Conservation (phyloP, 1,140 invertebrate species). For the Caenorhabditis remanei region DNA sequence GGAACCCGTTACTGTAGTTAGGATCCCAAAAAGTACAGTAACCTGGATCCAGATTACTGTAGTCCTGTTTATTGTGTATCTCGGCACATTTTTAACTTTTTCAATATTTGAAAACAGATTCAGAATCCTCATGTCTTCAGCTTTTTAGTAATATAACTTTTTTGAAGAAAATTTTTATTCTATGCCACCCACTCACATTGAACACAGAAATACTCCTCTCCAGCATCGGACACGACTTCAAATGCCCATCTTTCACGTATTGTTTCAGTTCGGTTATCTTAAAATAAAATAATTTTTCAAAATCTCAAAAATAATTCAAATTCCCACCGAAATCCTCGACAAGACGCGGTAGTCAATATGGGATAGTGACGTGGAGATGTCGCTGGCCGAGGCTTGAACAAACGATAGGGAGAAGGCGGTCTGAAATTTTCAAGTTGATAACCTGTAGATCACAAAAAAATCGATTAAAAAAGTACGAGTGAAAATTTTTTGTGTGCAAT, state of each 20-base stretch:
- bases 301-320: neutral
- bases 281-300: neutral
- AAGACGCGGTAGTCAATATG: conserved; percentile 65
- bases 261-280: conserved; percentile 75
- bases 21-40: no score
- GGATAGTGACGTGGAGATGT: conserved; percentile 69
- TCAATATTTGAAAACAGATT: no score
- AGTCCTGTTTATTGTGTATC: no score
- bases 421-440: conserved; percentile 1
- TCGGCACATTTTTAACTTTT: no score
- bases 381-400: conserved; percentile 74
- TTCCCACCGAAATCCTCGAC: conserved; percentile 60
- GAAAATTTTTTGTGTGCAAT: conserved; percentile 67
- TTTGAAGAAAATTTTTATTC: no score
- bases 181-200: conserved; percentile 70
- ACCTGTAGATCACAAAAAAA: neutral
- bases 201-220: conserved; percentile 76
- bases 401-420: conserved; percentile 68
- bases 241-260: conserved; percentile 70
- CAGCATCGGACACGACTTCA: conserved; percentile 70
- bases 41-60: neutral
- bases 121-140: no score
- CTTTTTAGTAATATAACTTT: no score
- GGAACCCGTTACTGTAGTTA: no score
- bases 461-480: conserved; percentile 67